Evolutionary conservation across 1,140 invertebrate species (phyloP).

Genomic region (Mizuhopecten yessoensis): DNA sequence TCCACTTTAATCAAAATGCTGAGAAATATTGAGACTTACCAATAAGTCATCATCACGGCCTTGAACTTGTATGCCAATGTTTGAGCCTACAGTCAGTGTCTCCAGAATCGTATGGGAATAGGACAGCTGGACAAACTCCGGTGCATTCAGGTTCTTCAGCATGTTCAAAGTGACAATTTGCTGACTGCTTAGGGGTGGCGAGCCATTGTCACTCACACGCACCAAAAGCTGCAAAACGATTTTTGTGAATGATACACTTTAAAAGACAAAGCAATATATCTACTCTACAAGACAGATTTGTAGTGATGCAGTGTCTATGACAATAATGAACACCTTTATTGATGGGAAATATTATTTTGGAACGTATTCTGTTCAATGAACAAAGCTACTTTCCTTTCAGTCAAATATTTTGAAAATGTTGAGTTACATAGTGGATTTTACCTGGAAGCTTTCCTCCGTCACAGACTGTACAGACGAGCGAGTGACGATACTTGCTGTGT

Average conservation of each 20-base stretch:
- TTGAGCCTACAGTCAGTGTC: slow-evolving; percentile 58
- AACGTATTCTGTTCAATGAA: no score
- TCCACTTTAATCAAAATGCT: no score
- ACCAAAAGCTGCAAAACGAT: slow-evolving; percentile 57
- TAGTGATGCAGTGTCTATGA: no score
- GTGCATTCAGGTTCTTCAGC: slow-evolving; percentile 88
- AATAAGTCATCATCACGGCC: slow-evolving; percentile 66
- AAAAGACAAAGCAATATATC: no score
- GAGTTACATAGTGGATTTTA: background rate
- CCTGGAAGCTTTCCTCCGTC: background rate
- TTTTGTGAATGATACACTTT: background rate
- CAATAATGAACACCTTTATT: no score
- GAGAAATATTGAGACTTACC: slow-evolving; percentile 62
- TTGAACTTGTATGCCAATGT: slow-evolving; percentile 51
- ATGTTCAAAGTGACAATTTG: slow-evolving; percentile 90
- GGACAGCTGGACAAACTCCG: slow-evolving; percentile 88
- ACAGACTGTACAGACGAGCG: background rate
- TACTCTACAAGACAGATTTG: no score
- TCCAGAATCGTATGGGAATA: slow-evolving; percentile 70
- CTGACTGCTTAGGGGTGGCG: slow-evolving; percentile 52
- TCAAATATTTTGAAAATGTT: no score
- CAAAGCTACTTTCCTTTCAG: no score
- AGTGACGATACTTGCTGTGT: background rate
- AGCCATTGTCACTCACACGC: slow-evolving; percentile 60
- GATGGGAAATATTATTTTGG: no score